Evolutionary conservation across 1,140 invertebrate species (phyloP).

Genomic region (Hyles vespertilio): DNA sequence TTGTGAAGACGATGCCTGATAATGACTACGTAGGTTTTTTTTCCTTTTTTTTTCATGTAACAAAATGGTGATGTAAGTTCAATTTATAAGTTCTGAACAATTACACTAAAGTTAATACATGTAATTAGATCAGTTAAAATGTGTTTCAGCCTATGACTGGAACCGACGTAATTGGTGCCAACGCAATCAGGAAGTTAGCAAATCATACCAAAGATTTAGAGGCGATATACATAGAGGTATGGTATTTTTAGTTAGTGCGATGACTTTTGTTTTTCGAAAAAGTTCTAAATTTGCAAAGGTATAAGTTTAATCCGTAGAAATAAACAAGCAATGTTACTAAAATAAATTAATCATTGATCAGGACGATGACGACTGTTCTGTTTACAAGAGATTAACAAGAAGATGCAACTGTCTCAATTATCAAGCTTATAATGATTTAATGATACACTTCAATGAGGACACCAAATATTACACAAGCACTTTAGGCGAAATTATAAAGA

Average conservation of each 20-base stretch:
- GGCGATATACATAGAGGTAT: slow-evolving; percentile 38
- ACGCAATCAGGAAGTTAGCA: slow-evolving; percentile 33
- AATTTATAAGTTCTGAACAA: too few relatives aligned
- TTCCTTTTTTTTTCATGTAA: slow-evolving; percentile 9
- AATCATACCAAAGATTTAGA: slow-evolving; percentile 34
- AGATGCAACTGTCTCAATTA: slow-evolving; percentile 61
- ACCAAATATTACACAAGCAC: slow-evolving; percentile 46
- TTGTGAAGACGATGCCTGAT: slow-evolving; percentile 2
- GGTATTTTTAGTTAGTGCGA: too few relatives aligned
- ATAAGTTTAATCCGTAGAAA: too few relatives aligned
- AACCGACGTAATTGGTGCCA: slow-evolving; percentile 15
- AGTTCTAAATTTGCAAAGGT: too few relatives aligned
- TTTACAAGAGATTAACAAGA: slow-evolving; percentile 55
- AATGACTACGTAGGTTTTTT: slow-evolving; percentile 4
- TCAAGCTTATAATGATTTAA: slow-evolving; percentile 53
- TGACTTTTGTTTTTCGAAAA: too few relatives aligned
- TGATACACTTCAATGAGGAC: slow-evolving; percentile 62
- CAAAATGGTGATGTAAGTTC: neutral
- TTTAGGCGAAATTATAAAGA: slow-evolving; percentile 61
- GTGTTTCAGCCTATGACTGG: slow-evolving; percentile 15
- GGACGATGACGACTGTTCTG: slow-evolving; percentile 52
- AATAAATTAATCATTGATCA: slow-evolving; percentile 18
- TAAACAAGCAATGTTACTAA: too few relatives aligned
- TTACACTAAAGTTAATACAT: too few relatives aligned
- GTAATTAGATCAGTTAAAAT: too few relatives aligned